phyloP scores from a whole-genome alignment of 1,140 invertebrate genomes.

The Brevipalpus yothersi region DNA sequence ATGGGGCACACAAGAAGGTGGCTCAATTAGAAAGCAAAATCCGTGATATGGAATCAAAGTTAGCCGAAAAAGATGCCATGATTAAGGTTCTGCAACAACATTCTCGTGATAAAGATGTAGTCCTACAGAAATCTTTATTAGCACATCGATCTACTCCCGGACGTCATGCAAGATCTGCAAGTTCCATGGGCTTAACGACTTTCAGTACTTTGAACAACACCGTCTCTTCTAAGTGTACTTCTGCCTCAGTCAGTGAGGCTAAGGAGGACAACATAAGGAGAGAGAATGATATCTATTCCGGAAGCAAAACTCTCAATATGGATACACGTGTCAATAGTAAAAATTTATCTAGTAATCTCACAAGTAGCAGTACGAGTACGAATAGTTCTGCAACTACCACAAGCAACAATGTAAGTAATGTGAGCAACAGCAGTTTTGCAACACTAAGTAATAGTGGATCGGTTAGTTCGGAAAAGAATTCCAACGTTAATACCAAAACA shows the following conservation, averaged over 20 bases:
- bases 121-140: slow-evolving; percentile 10
- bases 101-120: slow-evolving; percentile 12
- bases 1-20: slow-evolving; percentile 46
- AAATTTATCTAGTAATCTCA: neutral
- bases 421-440: neutral
- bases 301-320: neutral
- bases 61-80: slow-evolving; percentile 68
- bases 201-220: slow-evolving; percentile 1
- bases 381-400: neutral
- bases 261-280: neutral
- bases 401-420: neutral
- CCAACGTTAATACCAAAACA: neutral
- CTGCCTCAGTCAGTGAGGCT: neutral
- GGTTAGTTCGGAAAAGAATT: neutral
- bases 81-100: slow-evolving; percentile 53
- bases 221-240: slow-evolving; percentile 25
- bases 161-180: slow-evolving; percentile 12
- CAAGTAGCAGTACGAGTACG: neutral
- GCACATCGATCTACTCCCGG: slow-evolving; percentile 8
- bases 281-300: neutral
- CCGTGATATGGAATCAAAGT: slow-evolving; percentile 60
- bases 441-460: neutral
- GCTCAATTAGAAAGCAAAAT: slow-evolving; percentile 60
- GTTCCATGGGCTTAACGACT: slow-evolving; percentile 12
- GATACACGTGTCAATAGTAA: neutral